Evolutionary conservation across 2,888 invertebrate genomes (phyloP), one percentile per base, ranked within the genome.

Genomic region (Eristalinus sepulchralis): DNA sequence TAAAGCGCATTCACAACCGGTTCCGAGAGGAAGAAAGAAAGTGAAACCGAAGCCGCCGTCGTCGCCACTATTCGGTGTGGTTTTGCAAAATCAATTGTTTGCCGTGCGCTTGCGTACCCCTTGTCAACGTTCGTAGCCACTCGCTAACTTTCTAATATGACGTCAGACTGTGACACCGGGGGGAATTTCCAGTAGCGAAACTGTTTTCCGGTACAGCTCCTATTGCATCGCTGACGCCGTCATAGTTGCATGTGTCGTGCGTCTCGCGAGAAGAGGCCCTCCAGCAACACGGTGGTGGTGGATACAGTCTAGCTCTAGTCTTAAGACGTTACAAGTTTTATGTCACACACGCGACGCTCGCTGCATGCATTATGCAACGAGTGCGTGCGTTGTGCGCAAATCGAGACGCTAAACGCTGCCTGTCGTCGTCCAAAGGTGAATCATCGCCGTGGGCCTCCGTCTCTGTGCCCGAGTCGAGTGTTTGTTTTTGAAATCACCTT

Each of bases 1-100:
- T 83, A 83, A 82, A 72, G 62, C 77, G 66, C 11, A 77, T 60
- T 47, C n/a, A 82, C 47, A 82, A 82, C 82, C 77, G 82, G 72
- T 73, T 73, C n/a, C 53, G 47, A 63, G 27, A 62, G 59, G 77
- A 83, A 78, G 66, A 47, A 47, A 47, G 82, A 77, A 82, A 82
- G 77, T 77, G 82, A 82, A 77, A 82, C 76, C 77, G 63, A 20
- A 9, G 9, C 27, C 27, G 27, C n/a, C n/a, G n/a, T n/a, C n/a
- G n/a, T n/a, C n/a, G n/a, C n/a, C n/a, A n/a, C n/a, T n/a, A n/a
- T 20, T 31, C 31, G 53, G 34, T 6, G 31, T 59, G 59, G 22
- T 53, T 63, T 73, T 63, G 72, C 72, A 73, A 73, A 73, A 73
- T 73, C 72, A 73, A 73, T 73, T 73, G 72, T 73, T 73, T 11